Conservation (phyloP, 2,888 invertebrate genomes). For the Nymphalis urticae region DNA sequence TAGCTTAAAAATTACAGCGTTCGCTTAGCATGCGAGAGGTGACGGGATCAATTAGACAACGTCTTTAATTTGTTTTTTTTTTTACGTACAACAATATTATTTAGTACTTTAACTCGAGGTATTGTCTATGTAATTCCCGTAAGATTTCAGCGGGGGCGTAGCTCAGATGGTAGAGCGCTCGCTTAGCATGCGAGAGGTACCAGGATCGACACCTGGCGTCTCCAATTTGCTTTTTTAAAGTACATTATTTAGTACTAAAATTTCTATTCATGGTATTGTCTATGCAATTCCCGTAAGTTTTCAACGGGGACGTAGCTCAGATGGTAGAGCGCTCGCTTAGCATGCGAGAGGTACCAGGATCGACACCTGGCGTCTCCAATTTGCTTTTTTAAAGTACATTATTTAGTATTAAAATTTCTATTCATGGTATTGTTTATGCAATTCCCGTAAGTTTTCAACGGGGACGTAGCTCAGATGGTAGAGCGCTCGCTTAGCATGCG, state of each 20-base stretch:
- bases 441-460: background rate
- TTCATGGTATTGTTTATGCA: background rate
- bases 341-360: no score
- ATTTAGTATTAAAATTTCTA: background rate
- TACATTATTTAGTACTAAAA: no score
- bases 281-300: no score
- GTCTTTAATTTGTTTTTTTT: no score
- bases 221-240: slow-evolving; percentile 50
- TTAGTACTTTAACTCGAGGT: no score
- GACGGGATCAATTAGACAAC: no score
- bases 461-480: slow-evolving; percentile 69
- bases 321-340: slow-evolving; percentile 81
- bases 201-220: slow-evolving; percentile 81
- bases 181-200: slow-evolving; percentile 82
- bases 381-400: no score
- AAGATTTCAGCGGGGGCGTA: slow-evolving; percentile 62
- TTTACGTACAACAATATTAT: no score
- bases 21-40: slow-evolving; percentile 59
- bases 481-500: slow-evolving; percentile 82
- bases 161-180: slow-evolving; percentile 82
- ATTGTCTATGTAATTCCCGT: no score
- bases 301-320: slow-evolving; percentile 77
- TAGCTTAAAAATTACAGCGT: slow-evolving; percentile 77
- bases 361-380: no score
- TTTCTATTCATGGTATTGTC: no score